Conservation (phyloP, 2,888 invertebrate genomes). For the Nysson spinosus region DNA sequence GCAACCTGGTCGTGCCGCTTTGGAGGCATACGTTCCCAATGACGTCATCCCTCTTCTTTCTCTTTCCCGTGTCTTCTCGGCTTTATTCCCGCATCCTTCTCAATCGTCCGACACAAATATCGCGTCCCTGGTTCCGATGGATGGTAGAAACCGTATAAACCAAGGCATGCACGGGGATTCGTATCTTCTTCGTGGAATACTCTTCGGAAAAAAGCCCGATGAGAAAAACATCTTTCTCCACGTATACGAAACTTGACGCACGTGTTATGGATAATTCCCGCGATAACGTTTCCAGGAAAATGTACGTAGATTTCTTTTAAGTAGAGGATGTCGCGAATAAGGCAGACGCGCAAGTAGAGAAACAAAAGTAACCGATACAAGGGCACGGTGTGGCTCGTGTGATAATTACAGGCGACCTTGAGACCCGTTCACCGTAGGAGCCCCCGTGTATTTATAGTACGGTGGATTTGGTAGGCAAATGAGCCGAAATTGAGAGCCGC, state of each 20-base stretch:
- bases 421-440: conserved; percentile 53
- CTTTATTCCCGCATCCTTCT: background rate
- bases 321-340: background rate
- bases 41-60: conserved; percentile 57
- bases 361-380: conserved; percentile 32
- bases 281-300: too few species aligned
- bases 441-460: conserved; percentile 56
- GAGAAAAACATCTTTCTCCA: too few species aligned
- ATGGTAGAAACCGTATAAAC: too few species aligned
- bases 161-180: conserved; percentile 21
- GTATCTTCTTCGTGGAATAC: too few species aligned
- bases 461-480: conserved; percentile 65
- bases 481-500: conserved; percentile 63
- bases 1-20: conserved; percentile 64
- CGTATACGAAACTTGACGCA: too few species aligned
- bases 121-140: too few species aligned
- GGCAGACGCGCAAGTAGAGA: conserved; percentile 24
- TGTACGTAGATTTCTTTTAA: too few species aligned
- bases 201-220: too few species aligned
- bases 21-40: conserved; percentile 61
- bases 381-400: conserved; percentile 37
- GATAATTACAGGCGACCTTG: conserved; percentile 60
- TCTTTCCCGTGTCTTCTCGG: conserved; percentile 16
- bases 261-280: too few species aligned
- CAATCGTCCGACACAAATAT: too few species aligned